Percentiles rank a stretch among this genome's conserved stretches.
These are phyloP conservation scores for Indri indri DNA, from an alignment of 2,113 vertebrate genomes.

Conservation along the genomic window DNA sequence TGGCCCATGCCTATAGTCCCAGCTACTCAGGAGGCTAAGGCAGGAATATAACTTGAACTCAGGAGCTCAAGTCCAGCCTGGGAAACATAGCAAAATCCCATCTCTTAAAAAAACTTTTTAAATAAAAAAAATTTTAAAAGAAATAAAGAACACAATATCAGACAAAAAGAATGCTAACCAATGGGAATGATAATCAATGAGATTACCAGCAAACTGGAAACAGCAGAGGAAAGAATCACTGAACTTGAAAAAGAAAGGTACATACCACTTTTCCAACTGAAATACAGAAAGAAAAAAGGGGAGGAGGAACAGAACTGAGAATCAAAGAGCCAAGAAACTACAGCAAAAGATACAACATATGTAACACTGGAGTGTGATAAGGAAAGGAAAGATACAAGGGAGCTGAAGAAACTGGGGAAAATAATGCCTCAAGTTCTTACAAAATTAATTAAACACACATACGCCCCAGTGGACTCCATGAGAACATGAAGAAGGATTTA, in stretches of 20 bases:
- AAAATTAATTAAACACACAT: background rate
- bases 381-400: background rate
- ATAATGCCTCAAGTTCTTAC: background rate
- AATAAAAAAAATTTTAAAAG: background rate
- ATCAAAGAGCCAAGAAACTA: background rate
- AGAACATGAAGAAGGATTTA: background rate
- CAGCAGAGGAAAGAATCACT: background rate
- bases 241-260: constrained; percentile 10
- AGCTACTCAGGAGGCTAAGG: too few species aligned
- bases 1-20: too few species aligned
- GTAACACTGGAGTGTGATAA: background rate
- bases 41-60: too few species aligned
- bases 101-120: too few species aligned
- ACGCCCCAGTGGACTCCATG: background rate
- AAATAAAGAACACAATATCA: background rate
- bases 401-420: background rate
- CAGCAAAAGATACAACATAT: background rate
- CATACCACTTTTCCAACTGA: background rate
- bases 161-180: background rate
- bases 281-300: background rate
- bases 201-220: background rate
- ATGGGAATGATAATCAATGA: background rate
- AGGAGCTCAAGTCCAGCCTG: too few species aligned
- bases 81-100: too few species aligned
- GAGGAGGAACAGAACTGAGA: background rate